A percentile compares a stretch with the other conserved stretches of the same genome.
phyloP scores from a whole-genome alignment of 2,888 invertebrate species.

The Yponomeuta cagnagella region DNA sequence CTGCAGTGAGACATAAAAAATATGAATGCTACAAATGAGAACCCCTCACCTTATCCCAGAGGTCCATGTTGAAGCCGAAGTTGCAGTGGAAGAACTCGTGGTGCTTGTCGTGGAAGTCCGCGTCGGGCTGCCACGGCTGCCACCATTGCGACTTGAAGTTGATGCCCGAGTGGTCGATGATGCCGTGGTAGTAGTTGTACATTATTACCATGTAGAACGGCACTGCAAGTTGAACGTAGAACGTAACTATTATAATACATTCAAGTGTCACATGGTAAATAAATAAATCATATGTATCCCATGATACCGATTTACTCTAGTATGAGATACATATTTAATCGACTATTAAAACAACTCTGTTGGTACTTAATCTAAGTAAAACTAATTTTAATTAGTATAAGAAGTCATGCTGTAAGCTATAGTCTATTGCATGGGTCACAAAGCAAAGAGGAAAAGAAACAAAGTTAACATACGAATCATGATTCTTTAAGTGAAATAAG shows the following conservation, averaged over 20 bases:
- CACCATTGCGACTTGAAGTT: conserved; percentile 84
- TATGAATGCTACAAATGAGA: too few relatives aligned
- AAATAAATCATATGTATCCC: too few relatives aligned
- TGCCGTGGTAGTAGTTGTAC: conserved; percentile 81
- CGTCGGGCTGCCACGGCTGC: conserved; percentile 86
- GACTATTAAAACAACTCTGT: too few relatives aligned
- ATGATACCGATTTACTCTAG: too few relatives aligned
- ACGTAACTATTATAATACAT: too few relatives aligned
- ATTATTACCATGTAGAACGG: conserved; percentile 51
- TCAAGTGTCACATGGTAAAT: too few relatives aligned
- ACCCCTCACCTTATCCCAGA: conserved; percentile 79
- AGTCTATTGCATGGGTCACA: not conserved
- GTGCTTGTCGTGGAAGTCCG: conserved; percentile 85
- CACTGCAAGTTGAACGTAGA: conserved; percentile 31
- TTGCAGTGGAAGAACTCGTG: conserved; percentile 87
- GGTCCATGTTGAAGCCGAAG: conserved; percentile 81
- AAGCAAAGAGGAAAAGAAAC: not conserved
- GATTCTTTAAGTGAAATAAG: too few relatives aligned
- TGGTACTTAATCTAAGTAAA: too few relatives aligned
- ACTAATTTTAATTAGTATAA: too few relatives aligned
- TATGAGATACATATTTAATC: too few relatives aligned
- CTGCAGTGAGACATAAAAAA: too few relatives aligned
- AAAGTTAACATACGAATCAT: too few relatives aligned
- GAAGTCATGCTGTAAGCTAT: not conserved
- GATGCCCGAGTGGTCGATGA: conserved; percentile 85